A percentile compares a stretch with the other conserved stretches of the same genome.
Evolutionary conservation across 2,888 invertebrate genomes (phyloP).

Genomic region (Nezara viridula): DNA sequence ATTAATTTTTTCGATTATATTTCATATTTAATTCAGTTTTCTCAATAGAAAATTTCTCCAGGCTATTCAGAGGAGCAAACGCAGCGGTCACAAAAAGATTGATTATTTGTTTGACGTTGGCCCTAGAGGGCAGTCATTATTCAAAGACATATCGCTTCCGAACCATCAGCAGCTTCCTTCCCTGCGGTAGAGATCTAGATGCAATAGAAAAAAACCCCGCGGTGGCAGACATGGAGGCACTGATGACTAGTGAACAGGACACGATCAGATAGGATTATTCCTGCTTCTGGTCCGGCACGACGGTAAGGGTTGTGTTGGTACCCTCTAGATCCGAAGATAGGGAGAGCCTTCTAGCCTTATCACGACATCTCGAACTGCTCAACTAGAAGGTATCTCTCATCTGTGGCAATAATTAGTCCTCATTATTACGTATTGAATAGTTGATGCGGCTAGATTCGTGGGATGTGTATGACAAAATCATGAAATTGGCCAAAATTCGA

Average conservation of each 20-base stretch:
- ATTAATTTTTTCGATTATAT: too few species aligned
- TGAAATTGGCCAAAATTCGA: too few species aligned
- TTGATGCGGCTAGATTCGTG: too few species aligned
- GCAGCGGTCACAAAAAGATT: neutral
- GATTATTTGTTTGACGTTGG: slow-evolving; percentile 7
- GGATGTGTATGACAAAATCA: too few species aligned
- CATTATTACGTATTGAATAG: too few species aligned
- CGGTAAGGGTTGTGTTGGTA: slow-evolving; percentile 9
- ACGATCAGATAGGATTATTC: slow-evolving; percentile 42
- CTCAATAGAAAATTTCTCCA: too few species aligned
- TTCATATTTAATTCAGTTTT: too few species aligned
- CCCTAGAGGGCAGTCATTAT: neutral
- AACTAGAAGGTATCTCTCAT: neutral
- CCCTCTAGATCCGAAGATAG: neutral
- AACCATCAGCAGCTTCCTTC: neutral
- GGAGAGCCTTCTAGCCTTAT: neutral
- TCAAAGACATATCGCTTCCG: neutral
- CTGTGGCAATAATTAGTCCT: neutral
- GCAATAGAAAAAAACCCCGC: neutral
- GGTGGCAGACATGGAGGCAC: slow-evolving; percentile 27
- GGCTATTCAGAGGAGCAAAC: neutral
- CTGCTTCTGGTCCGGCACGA: slow-evolving; percentile 10
- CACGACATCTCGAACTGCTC: neutral
- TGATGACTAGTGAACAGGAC: slow-evolving; percentile 47
- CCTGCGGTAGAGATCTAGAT: neutral